These are phyloP conservation scores for Chrysopilus asiliformis DNA, from an alignment of 2,888 invertebrate species.

Conservation along the genomic window DNA sequence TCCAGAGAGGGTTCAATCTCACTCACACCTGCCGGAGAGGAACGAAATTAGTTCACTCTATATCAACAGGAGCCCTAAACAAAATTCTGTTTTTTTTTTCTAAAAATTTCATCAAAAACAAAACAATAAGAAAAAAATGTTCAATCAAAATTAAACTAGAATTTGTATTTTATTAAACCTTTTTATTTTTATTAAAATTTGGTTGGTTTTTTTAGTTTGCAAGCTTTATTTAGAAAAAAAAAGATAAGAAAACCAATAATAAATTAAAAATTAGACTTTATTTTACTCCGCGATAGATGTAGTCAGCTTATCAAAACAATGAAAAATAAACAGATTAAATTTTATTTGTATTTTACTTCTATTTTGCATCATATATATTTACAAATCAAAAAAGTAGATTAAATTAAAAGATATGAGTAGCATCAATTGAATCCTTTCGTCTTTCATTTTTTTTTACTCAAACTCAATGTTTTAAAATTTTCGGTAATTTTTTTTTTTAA, in stretches of 20 bases:
- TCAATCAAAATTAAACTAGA: constrained; percentile 5
- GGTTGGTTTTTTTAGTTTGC: no score
- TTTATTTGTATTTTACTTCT: no score
- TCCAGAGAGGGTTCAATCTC: constrained; percentile 20
- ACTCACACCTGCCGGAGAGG: constrained; percentile 39
- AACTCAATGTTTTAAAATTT: no score
- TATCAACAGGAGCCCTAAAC: constrained; percentile 36
- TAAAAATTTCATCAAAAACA: constrained; percentile 9
- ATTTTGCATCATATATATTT: no score
- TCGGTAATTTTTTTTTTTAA: no score
- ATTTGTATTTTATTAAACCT: constrained; percentile 1
- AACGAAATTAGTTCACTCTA: constrained; percentile 40
- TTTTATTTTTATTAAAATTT: not conserved
- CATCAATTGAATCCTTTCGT: no score
- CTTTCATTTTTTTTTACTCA: no score
- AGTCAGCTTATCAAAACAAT: not conserved
- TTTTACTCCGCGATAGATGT: not conserved
- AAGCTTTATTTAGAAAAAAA: not conserved
- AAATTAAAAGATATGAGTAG: no score
- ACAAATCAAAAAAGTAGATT: no score
- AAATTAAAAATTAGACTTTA: not conserved
- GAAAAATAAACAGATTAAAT: no score
- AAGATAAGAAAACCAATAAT: not conserved
- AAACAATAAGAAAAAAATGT: no score
- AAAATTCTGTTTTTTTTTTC: constrained; percentile 17